These are phyloP conservation scores for Shargacucullia verbasci DNA, from an alignment of 2,888 invertebrate genomes.

Conservation along the genomic window DNA sequence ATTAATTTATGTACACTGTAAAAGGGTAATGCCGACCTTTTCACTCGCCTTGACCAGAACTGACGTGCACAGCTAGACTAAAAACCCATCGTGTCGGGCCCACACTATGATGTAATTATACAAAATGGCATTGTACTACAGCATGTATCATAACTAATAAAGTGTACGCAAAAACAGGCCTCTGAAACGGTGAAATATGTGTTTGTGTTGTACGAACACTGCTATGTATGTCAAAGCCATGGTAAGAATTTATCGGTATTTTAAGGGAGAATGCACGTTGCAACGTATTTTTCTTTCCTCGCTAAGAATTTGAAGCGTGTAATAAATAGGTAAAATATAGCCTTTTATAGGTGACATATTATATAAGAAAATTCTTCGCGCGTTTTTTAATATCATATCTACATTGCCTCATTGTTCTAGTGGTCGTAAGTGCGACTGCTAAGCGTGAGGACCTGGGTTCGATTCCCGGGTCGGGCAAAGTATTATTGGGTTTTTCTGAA, in stretches of 20 bases:
- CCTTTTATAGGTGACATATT: constrained; percentile 1
- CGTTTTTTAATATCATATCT: not conserved
- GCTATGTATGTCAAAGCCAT: constrained; percentile 24
- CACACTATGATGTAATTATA: constrained; percentile 44
- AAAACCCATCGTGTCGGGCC: constrained; percentile 43
- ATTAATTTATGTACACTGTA: constrained; percentile 30
- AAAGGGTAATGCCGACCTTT: constrained; percentile 41
- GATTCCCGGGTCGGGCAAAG: no score
- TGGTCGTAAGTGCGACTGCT: no score
- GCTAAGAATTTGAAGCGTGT: constrained; percentile 18
- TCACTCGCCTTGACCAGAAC: constrained; percentile 44
- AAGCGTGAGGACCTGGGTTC: no score
- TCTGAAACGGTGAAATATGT: constrained; percentile 30
- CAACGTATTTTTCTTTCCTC: constrained; percentile 24
- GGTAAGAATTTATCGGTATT: constrained; percentile 41
- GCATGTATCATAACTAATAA: constrained; percentile 40
- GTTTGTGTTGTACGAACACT: constrained; percentile 24
- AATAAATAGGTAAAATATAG: constrained; percentile 5
- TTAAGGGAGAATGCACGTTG: constrained; percentile 18
- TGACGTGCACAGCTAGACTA: constrained; percentile 42
- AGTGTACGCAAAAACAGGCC: constrained; percentile 34
- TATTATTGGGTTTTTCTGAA: no score
- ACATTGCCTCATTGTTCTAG: no score
- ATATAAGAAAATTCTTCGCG: constrained; percentile 3
- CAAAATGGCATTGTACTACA: constrained; percentile 39